A percentile compares a stretch with the other conserved stretches of the same genome.
These are phyloP conservation scores for Centropyge bicolor DNA, from an alignment of 2,797 vertebrate genomes.

Conservation along the genomic window DNA sequence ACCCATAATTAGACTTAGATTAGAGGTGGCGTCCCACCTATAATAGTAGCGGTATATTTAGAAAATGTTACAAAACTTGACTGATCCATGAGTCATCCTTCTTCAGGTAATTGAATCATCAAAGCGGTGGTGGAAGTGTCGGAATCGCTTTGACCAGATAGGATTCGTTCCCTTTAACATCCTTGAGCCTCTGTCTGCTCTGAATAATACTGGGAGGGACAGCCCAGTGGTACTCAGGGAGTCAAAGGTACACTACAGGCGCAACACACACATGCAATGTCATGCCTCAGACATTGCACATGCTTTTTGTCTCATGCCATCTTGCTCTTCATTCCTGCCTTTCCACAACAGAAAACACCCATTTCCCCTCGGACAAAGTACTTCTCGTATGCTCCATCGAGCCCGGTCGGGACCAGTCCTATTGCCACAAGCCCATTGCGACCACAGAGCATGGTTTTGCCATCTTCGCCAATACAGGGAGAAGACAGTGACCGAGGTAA, in stretches of 20 bases:
- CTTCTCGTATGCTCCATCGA: slow-evolving; percentile 71
- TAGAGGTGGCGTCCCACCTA: not conserved
- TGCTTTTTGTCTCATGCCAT: not conserved
- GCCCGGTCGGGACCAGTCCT: slow-evolving; percentile 33
- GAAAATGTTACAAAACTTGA: not conserved
- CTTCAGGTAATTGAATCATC: slow-evolving; percentile 87
- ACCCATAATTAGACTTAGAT: not conserved
- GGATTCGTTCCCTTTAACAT: slow-evolving; percentile 91
- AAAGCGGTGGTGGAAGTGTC: slow-evolving; percentile 92
- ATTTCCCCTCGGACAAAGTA: slow-evolving; percentile 47
- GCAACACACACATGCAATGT: not conserved
- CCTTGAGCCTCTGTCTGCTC: slow-evolving; percentile 83
- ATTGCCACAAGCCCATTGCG: slow-evolving; percentile 24
- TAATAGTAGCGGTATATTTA: not conserved
- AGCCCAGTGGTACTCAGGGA: slow-evolving; percentile 56
- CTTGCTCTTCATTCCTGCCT: slow-evolving; percentile 10
- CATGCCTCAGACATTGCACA: not conserved
- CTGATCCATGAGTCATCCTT: slow-evolving; percentile 17
- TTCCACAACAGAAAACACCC: slow-evolving; percentile 62
- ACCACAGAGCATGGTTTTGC: slow-evolving; percentile 66
- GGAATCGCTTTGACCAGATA: slow-evolving; percentile 86
- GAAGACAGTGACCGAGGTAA: slow-evolving; percentile 76
- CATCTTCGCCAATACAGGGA: slow-evolving; percentile 39
- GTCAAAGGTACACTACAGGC: slow-evolving; percentile 68
- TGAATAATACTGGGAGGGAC: slow-evolving; percentile 43